Conservation (phyloP, 2,888 invertebrate species). For the Eilema caniola region DNA sequence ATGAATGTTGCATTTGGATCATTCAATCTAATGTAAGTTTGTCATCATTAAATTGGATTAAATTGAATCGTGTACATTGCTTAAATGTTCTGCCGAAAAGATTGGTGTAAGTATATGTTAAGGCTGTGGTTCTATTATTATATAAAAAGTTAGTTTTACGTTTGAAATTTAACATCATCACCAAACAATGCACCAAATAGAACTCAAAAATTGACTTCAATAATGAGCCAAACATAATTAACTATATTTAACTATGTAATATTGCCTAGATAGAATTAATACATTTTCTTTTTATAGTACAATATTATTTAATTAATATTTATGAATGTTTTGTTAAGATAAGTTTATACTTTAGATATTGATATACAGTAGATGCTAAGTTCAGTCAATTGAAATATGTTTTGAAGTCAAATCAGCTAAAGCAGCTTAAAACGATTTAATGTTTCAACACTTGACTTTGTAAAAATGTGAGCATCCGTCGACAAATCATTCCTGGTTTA, state of each 20-base stretch:
- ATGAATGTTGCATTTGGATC: no score
- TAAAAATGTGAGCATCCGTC: no score
- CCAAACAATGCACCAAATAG: constrained; percentile 17
- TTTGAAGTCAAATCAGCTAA: no score
- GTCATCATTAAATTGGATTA: no score
- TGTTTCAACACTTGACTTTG: not conserved
- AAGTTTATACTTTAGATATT: not conserved
- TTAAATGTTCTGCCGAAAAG: not conserved
- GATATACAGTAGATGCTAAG: no score
- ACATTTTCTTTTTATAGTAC: not conserved
- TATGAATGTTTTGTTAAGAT: not conserved
- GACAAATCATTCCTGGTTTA: no score
- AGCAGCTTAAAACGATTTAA: not conserved
- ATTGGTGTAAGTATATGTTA: constrained; percentile 7
- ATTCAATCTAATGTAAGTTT: no score
- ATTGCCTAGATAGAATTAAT: not conserved
- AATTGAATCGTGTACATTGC: not conserved
- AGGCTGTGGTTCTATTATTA: constrained; percentile 12
- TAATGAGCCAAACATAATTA: not conserved
- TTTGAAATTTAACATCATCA: not conserved
- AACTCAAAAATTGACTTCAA: constrained; percentile 1
- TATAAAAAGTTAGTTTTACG: constrained; percentile 5
- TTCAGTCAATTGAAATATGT: no score
- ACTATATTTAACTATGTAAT: not conserved
- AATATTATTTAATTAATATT: not conserved